Evolutionary conservation across 2,888 invertebrate genomes (phyloP), one percentile per base, ranked within the genome.

Genomic region (Melanophora roralis): DNA sequence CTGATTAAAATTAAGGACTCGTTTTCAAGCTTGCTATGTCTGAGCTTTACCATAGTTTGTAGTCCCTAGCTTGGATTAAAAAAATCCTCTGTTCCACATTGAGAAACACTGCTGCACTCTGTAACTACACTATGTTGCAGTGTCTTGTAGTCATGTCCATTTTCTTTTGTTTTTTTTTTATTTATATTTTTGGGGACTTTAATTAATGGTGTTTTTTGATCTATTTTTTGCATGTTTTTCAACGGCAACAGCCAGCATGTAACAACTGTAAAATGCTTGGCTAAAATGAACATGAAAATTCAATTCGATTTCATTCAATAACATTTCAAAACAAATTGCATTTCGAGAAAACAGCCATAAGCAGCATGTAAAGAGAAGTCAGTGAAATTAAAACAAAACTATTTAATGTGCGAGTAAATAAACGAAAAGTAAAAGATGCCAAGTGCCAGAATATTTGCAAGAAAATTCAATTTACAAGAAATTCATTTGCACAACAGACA

Each of bases 261-360:
- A 53, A 75, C 59, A 51, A 53, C 4, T 43, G 45, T 34, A 62
- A 51, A 64, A 51, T 43, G 43, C 49, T 64, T 68, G 59, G 21
- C 49, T 49, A 34, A 69, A 76, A 64, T 62, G 62, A 69, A 69
- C 76, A 76, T 55, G 40, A 64, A 76, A 76, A 76, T 76, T 69
- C 76, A 16, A 60, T 60, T 60, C 32, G 69, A 76, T 76, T 76
- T 60, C 68, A 75, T 75, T 75, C 59, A 65, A 75, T 68, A 68
- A 67, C 32, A 38, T 49, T 6, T 21, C 27, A 16, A 19, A 51
- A 69, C 8, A 40, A 34, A 23, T 14, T 8, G 2, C 36, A 7
- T 12, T 27, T 27, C 27, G 19, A 34, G 21, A 74, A 34, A 49
- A 59, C 32, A 4, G 21, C 8, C n/a, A 1, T 19, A 32, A 9